Evolutionary conservation across 2,797 vertebrate genomes (phyloP).

Genomic region (Fundulus diaphanus): DNA sequence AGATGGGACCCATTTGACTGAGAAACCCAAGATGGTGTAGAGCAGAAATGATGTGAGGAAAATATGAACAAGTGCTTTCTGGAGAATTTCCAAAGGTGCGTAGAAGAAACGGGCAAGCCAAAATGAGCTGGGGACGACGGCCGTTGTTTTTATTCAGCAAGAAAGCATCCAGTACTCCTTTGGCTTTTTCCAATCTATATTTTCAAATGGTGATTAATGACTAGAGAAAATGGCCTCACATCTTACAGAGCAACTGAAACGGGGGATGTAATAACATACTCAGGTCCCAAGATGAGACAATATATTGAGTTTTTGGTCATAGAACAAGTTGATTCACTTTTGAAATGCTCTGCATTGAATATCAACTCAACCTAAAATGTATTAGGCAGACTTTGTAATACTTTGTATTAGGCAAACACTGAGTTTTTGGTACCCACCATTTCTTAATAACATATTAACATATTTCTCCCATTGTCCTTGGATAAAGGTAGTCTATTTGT

Average conservation of each 20-base stretch:
- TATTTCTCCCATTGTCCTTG: conserved; percentile 15
- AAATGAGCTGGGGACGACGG: background rate
- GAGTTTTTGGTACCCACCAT: too few relatives aligned
- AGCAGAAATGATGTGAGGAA: conserved; percentile 12
- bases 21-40: conserved; percentile 27
- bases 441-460: too few relatives aligned
- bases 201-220: background rate
- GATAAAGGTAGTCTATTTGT: conserved; percentile 44
- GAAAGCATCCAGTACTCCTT: background rate
- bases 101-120: background rate
- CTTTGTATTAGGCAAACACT: too few relatives aligned
- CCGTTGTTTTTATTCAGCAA: background rate
- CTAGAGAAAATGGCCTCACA: background rate
- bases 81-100: background rate
- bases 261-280: too few relatives aligned
- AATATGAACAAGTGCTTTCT: conserved; percentile 20
- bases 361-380: too few relatives aligned
- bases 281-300: background rate
- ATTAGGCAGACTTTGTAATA: too few relatives aligned
- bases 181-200: background rate
- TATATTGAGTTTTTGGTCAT: background rate
- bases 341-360: background rate
- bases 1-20: conserved; percentile 44
- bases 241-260: background rate
- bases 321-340: background rate